Conservation (phyloP, 2,888 invertebrate genomes). For the Acrocyrtus sp. region DNA sequence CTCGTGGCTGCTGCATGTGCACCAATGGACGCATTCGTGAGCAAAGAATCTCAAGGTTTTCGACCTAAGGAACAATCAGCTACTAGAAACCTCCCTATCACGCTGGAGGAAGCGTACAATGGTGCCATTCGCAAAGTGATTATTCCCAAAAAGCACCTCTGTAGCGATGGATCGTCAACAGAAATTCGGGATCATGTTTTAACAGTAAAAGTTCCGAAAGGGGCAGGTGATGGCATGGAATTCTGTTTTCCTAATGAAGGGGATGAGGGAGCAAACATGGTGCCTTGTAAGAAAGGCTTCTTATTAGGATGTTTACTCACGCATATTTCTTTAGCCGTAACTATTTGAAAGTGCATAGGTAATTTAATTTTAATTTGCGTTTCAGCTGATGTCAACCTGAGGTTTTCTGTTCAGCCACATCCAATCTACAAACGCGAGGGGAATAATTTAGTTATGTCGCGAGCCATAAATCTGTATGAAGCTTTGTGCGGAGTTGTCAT, state of each 20-base stretch:
- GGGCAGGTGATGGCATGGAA: conserved; percentile 78
- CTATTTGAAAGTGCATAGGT: background rate
- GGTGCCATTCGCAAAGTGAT: conserved; percentile 63
- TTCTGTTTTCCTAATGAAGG: conserved; percentile 82
- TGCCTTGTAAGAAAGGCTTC: conserved; percentile 70
- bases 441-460: conserved; percentile 75
- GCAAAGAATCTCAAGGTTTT: conserved; percentile 43
- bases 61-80: conserved; percentile 72
- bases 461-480: conserved; percentile 74
- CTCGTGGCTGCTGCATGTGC: conserved; percentile 75
- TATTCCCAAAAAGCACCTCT: conserved; percentile 69
- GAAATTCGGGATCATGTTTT: conserved; percentile 78
- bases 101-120: conserved; percentile 71
- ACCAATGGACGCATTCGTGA: conserved; percentile 74
- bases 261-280: conserved; percentile 79
- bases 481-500: conserved; percentile 78
- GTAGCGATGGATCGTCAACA: conserved; percentile 73
- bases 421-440: conserved; percentile 75
- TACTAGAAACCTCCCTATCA: conserved; percentile 71
- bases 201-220: conserved; percentile 79
- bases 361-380: conserved; percentile 10
- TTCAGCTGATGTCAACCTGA: conserved; percentile 64
- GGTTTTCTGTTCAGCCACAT: conserved; percentile 63
- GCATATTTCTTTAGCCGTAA: background rate
- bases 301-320: background rate